These are phyloP conservation scores for Karalla daura DNA, from an alignment of 2,797 vertebrate genomes.

Conservation along the genomic window DNA sequence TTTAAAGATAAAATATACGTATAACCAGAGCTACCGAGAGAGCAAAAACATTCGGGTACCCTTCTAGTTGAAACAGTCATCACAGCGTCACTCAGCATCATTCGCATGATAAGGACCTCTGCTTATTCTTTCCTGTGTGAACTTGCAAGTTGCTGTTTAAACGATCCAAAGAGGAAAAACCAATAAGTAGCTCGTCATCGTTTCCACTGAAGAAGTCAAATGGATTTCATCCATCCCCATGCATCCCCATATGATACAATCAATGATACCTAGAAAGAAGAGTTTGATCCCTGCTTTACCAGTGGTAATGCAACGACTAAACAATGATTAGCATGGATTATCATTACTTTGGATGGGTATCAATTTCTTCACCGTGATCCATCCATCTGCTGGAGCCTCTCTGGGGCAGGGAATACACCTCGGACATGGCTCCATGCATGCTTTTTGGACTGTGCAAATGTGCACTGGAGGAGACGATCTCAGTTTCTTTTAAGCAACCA, in stretches of 20 bases:
- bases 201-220: not conserved
- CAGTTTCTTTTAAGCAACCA: not conserved
- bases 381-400: too few species aligned
- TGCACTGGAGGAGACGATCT: too few species aligned
- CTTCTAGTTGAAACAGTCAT: conserved; percentile 17
- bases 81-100: not conserved
- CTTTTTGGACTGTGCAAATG: too few species aligned
- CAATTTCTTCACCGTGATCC: not conserved
- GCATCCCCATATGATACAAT: not conserved
- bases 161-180: not conserved
- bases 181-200: not conserved
- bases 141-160: conserved; percentile 14
- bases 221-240: not conserved
- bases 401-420: too few species aligned
- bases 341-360: not conserved
- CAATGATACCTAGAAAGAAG: not conserved
- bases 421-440: too few species aligned
- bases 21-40: conserved; percentile 2
- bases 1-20: conserved; percentile 6
- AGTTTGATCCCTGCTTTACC: not conserved
- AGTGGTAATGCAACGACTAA: not conserved
- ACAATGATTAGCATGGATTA: not conserved
- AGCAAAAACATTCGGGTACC: conserved; percentile 1
- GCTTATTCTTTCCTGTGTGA: not conserved
- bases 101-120: not conserved